Conservation (phyloP, 2,113 vertebrate genomes). For the Mohoua ochrocephala region DNA sequence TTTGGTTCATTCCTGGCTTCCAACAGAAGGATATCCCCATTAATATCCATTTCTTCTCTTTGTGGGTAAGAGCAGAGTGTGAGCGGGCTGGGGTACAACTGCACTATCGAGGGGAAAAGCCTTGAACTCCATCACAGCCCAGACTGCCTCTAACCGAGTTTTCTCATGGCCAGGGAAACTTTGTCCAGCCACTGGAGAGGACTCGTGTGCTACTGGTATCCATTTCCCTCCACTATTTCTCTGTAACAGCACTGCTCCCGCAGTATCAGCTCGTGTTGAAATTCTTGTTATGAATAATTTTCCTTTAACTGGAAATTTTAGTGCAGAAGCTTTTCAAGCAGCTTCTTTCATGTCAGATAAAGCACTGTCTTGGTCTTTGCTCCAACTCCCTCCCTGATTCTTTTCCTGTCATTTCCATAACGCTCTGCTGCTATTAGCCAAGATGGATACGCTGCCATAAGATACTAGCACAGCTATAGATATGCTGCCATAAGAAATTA, state of each 20-base stretch:
- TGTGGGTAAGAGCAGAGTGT: background rate
- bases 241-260: background rate
- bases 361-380: background rate
- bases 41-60: background rate
- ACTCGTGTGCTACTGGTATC: background rate
- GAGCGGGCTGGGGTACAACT: background rate
- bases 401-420: background rate
- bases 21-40: background rate
- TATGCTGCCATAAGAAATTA: background rate
- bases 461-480: background rate
- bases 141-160: background rate
- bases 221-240: background rate
- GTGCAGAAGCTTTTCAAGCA: background rate
- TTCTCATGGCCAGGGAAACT: background rate
- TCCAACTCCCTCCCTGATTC: background rate
- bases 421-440: background rate
- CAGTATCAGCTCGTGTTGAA: background rate
- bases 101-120: fast-evolving
- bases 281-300: background rate
- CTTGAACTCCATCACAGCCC: background rate
- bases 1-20: background rate
- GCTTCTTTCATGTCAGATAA: background rate
- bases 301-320: background rate
- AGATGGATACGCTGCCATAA: background rate
- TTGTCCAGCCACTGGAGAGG: background rate